These are phyloP conservation scores for Xenotilapia flavipinnis DNA, from an alignment of 2,113 vertebrate genomes.

Conservation along the genomic window DNA sequence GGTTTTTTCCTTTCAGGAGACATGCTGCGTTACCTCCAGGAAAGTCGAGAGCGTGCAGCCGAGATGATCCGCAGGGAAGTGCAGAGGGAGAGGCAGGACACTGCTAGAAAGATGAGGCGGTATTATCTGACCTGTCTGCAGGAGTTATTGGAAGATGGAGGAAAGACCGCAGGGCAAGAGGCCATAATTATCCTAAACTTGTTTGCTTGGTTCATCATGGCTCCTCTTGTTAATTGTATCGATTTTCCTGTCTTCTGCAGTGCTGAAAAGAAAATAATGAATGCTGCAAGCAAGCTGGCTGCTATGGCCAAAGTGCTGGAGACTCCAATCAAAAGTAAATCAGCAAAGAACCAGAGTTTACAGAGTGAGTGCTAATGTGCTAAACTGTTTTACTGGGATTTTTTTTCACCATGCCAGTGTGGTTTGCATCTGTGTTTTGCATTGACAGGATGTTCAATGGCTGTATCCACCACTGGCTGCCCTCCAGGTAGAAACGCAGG, in stretches of 20 bases:
- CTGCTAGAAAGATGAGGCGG: slow-evolving; percentile 83
- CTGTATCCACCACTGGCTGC: background rate
- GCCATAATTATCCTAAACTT: background rate
- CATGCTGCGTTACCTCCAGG: slow-evolving; percentile 88
- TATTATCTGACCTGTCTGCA: slow-evolving; percentile 92
- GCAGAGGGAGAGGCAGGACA: slow-evolving; percentile 84
- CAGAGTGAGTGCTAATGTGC: slow-evolving; percentile 44
- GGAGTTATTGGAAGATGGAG: slow-evolving; percentile 84
- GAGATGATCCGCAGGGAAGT: slow-evolving; percentile 85
- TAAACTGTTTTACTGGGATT: background rate
- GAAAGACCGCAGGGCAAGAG: slow-evolving; percentile 76
- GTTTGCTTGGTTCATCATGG: background rate
- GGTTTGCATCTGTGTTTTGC: background rate
- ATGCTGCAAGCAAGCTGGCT: slow-evolving; percentile 87
- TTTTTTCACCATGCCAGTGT: background rate
- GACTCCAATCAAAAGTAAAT: slow-evolving; percentile 71
- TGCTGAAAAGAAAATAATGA: slow-evolving; percentile 93
- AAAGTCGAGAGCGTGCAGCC: slow-evolving; percentile 85
- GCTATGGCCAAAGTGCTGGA: slow-evolving; percentile 91
- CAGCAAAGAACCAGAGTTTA: slow-evolving; percentile 42
- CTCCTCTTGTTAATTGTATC: background rate
- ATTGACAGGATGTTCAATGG: background rate
- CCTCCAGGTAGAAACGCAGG: background rate
- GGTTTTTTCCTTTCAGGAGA: slow-evolving; percentile 67
- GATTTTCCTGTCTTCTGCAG: slow-evolving; percentile 56